Conservation (phyloP, 2,888 invertebrate species). For the Machimus rusticus region DNA sequence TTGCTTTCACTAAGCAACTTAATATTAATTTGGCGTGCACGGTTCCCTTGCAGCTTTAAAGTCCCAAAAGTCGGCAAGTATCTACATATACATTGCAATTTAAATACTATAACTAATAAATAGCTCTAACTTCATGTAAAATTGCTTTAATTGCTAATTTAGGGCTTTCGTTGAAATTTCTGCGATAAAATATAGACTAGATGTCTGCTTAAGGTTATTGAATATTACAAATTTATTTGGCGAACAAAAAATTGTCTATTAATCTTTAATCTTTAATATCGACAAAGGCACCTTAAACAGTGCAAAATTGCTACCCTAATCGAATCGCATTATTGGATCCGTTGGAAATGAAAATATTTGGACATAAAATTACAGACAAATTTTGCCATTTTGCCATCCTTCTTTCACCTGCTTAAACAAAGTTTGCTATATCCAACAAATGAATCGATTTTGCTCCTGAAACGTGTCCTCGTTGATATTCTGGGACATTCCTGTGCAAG, state of each 20-base stretch:
- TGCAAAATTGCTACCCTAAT: no score
- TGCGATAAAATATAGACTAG: no score
- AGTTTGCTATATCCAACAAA: not conserved
- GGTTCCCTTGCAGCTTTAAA: not conserved
- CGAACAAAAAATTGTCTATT: no score
- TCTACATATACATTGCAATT: not conserved
- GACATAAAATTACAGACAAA: no score
- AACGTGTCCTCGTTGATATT: not conserved
- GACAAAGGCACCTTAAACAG: no score
- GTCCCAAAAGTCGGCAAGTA: not conserved
- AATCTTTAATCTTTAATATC: no score
- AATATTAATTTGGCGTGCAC: not conserved
- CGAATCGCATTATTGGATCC: no score
- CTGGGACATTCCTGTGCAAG: not conserved
- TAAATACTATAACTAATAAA: not conserved
- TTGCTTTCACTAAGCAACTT: not conserved
- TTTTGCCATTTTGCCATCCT: no score
- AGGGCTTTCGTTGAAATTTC: no score
- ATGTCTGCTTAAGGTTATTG: no score
- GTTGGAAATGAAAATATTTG: no score
- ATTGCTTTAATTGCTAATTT: not conserved
- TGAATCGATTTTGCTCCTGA: not conserved
- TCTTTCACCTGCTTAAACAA: not conserved
- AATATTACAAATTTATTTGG: no score
- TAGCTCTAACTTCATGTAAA: not conserved